Base-by-base conservation (phyloP, 2,113 vertebrate genomes). In the Gopherus flavomarginatus region DNA sequence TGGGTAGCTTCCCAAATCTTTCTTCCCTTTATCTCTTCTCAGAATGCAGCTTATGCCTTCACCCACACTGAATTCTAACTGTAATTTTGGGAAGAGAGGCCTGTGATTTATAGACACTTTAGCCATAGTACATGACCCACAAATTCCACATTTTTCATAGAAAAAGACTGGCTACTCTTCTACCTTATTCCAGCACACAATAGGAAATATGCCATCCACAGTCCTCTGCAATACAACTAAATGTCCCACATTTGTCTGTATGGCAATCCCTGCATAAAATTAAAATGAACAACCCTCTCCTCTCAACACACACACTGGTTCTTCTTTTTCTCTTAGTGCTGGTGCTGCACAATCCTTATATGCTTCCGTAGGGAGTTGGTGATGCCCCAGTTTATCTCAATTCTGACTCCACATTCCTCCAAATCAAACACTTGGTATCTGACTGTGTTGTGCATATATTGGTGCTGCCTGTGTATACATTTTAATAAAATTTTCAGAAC, bases 121-220 rank as follows among this genome's bases (percentile, higher is more conserved):
- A 3, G 69, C 21, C 90, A 92, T 2, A 8, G 1, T 75, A 38
- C 62, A 5, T 87, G 65, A 85, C 88, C 24, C 2, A 5, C 85
- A 93, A 69, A 5, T 31, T 50, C 83, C 83, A 14, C 86, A 95
- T 82, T 84, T 91, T 35, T 87, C 10, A 53, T 44, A 26, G 21
- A 77, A 77, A 77, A 77, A 24, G 22, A 44, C 26, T 69, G 62
- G 62, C 21, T 69, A 17, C 35, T 69, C 31, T n/a, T 77, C 72
- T 11, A 77, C 24, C 22, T 44, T 77, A 42, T 44, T 24, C 22
- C 72, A 27, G n/a, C 11, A 42, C 42, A 44, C 21, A 44, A 77
- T 44, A 44, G 9, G 53, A 26, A 27, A 17, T 35, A 16, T 69
- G 62, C 35, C 62, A n/a, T 69, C 35, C 35, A 21, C 8, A 21